These are phyloP conservation scores for Papilio demoleus DNA, from an alignment of 2,888 invertebrate genomes.

Conservation along the genomic window DNA sequence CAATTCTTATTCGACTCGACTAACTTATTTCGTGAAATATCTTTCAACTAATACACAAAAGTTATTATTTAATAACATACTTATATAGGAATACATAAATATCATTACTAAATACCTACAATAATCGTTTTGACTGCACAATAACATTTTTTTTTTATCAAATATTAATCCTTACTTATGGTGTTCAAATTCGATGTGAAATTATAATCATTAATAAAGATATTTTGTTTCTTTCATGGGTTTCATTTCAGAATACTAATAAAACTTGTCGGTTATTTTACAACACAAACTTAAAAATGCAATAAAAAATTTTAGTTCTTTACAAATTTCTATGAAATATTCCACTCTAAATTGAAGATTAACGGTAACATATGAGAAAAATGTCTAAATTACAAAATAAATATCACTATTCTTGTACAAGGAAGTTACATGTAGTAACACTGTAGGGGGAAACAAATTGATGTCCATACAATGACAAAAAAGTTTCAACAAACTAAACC, in stretches of 20 bases:
- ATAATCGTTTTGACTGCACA: no score
- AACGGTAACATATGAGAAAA: conserved; percentile 26
- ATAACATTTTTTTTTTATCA: no score
- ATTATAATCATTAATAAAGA: no score
- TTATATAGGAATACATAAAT: not conserved
- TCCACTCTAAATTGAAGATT: not conserved
- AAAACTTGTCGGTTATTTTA: not conserved
- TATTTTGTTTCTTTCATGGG: no score
- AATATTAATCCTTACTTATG: no score
- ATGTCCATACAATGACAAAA: not conserved
- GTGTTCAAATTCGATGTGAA: no score
- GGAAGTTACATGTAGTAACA: conserved; percentile 1
- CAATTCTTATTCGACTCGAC: not conserved
- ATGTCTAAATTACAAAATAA: conserved; percentile 28
- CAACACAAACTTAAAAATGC: not conserved
- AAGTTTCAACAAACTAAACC: conserved; percentile 1
- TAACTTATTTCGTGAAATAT: not conserved
- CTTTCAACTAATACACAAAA: not conserved
- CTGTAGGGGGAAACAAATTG: not conserved
- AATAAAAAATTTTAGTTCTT: not conserved
- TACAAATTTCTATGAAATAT: no score
- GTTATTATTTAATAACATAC: no score
- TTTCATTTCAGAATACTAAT: no score
- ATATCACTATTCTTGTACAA: not conserved
- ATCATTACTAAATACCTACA: not conserved